Conservation (phyloP, 2,113 vertebrate species). For the Gobiocypris rarus region DNA sequence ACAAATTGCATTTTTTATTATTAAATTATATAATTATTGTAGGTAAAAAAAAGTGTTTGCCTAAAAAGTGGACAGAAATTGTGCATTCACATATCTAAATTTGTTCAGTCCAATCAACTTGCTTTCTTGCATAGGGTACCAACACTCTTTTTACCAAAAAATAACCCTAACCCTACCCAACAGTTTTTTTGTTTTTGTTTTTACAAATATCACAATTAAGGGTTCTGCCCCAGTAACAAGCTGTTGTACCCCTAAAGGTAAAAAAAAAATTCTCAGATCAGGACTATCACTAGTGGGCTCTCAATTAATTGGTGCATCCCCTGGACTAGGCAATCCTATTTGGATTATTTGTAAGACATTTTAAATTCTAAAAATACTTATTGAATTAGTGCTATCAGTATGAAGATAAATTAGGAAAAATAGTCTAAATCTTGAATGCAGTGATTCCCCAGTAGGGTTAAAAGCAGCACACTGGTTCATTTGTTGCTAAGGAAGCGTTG, state of each 20-base stretch:
- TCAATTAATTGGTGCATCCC: neutral
- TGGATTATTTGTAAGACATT: slow-evolving; percentile 10
- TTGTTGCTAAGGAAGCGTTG: slow-evolving; percentile 92
- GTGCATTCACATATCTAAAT: neutral
- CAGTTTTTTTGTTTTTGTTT: no score
- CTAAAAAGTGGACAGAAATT: neutral
- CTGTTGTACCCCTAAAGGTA: no score
- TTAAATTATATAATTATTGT: neutral
- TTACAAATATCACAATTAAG: no score
- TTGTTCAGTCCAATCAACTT: neutral
- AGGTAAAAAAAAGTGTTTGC: neutral
- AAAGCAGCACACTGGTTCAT: slow-evolving; percentile 82
- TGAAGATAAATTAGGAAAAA: slow-evolving; percentile 7
- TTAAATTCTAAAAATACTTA: neutral
- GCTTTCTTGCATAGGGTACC: neutral
- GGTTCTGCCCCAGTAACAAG: no score
- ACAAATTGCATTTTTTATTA: neutral
- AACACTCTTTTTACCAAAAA: neutral
- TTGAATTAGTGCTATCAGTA: neutral
- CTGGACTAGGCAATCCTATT: neutral
- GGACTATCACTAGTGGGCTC: neutral
- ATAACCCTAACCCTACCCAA: no score
- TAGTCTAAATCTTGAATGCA: slow-evolving; percentile 31
- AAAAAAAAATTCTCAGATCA: no score
- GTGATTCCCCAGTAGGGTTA: slow-evolving; percentile 80